These are phyloP conservation scores for zebrafish (Danio rerio) DNA, from an alignment of 2,113 vertebrate genomes.

Conservation along the genomic window DNA sequence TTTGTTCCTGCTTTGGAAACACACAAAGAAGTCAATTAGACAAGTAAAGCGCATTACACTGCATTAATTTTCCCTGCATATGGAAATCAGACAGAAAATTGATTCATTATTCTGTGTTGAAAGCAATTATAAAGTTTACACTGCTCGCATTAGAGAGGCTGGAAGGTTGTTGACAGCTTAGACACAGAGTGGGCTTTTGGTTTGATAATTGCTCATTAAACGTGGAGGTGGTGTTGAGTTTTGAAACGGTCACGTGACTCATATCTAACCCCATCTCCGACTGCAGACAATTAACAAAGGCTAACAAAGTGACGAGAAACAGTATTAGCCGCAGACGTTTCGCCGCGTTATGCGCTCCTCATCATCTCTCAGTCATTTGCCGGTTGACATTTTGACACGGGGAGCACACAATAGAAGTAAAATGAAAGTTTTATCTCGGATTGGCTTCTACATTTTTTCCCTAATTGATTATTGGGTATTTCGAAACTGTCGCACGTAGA, in stretches of 20 bases:
- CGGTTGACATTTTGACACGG: background rate
- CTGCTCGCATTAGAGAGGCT: slow-evolving; percentile 60
- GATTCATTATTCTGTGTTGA: slow-evolving; percentile 59
- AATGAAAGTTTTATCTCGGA: slow-evolving; percentile 12
- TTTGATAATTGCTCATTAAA: slow-evolving; percentile 63
- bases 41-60: slow-evolving; percentile 40
- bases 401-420: background rate
- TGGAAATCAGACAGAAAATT: slow-evolving; percentile 58
- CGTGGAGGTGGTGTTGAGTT: slow-evolving; percentile 54
- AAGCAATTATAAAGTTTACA: slow-evolving; percentile 65
- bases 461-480: slow-evolving; percentile 2
- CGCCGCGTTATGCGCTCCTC: background rate
- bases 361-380: slow-evolving; percentile 9
- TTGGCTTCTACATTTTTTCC: background rate
- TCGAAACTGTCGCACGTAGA: background rate
- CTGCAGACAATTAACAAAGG: slow-evolving; percentile 44
- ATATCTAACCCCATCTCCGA: slow-evolving; percentile 28
- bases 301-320: slow-evolving; percentile 18
- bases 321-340: slow-evolving; percentile 4
- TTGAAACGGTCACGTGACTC: slow-evolving; percentile 36
- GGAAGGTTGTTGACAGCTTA: slow-evolving; percentile 60
- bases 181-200: slow-evolving; percentile 58
- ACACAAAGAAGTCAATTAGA: slow-evolving; percentile 49
- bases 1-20: slow-evolving; percentile 9
- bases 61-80: slow-evolving; percentile 51